Conservation (phyloP, 2,888 invertebrate species). For the Stramonita haemastoma region DNA sequence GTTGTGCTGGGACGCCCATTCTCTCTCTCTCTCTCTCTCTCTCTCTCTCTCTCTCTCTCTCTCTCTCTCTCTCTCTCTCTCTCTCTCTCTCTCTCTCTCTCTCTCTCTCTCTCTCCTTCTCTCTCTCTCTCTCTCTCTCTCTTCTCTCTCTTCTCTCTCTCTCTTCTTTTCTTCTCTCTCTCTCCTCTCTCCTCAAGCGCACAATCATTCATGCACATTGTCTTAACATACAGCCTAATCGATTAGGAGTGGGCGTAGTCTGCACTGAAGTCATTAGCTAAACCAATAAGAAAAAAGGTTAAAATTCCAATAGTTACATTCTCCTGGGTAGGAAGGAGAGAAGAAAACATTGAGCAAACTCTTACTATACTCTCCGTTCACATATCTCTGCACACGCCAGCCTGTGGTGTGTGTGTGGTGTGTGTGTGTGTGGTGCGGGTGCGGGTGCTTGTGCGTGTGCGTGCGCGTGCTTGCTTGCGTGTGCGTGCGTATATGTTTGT, state of each 20-base stretch:
- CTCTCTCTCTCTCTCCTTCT: constrained; percentile 8
- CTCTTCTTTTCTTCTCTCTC: background rate
- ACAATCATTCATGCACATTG: constrained; percentile 15
- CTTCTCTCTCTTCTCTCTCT: background rate
- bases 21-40: background rate
- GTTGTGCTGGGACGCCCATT: background rate
- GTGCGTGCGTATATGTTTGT: constrained; percentile 33
- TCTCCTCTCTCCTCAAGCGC: background rate
- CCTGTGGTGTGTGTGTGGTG: no score
- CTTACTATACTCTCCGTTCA: background rate
- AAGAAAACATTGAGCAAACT: background rate
- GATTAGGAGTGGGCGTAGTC: constrained; percentile 32
- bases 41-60: constrained; percentile 8
- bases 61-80: background rate
- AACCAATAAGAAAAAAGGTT: constrained; percentile 3
- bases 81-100: background rate
- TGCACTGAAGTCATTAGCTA: constrained; percentile 20
- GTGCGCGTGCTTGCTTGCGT: background rate
- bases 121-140: background rate
- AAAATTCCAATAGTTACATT: constrained; percentile 21
- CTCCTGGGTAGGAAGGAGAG: background rate
- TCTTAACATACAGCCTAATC: background rate
- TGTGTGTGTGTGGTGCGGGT: no score
- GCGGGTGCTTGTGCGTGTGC: no score
- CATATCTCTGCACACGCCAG: background rate